A percentile compares a stretch with the other conserved stretches of the same genome.
These are phyloP conservation scores for Ammodytes marinus DNA, from an alignment of 2,113 vertebrate genomes.

Conservation along the genomic window DNA sequence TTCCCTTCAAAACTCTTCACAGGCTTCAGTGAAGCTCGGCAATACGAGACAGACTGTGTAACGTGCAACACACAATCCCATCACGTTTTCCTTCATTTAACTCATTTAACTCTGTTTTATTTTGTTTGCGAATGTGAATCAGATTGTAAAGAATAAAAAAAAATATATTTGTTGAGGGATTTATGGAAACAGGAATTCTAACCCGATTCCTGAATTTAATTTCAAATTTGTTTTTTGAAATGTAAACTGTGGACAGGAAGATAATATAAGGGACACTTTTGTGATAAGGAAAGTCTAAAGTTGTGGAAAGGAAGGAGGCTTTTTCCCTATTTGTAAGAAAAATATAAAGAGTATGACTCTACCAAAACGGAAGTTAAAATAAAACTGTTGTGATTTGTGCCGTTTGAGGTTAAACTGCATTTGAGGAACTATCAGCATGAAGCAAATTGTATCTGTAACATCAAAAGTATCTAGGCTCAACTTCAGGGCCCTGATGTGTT, in stretches of 20 bases:
- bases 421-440: not conserved
- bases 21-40: conserved; percentile 12
- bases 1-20: conserved; percentile 34
- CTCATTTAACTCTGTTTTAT: conserved; percentile 5
- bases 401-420: not conserved
- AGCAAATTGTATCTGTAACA: not conserved
- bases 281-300: conserved; percentile 6
- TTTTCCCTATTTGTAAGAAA: conserved; percentile 61
- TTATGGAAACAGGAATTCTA: conserved; percentile 18
- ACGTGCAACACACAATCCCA: conserved; percentile 9
- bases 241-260: not conserved
- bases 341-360: conserved; percentile 7
- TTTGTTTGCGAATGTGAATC: conserved; percentile 37
- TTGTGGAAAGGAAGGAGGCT: not conserved
- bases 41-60: not conserved
- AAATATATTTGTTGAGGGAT: not conserved
- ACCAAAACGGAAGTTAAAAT: not conserved
- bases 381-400: not conserved
- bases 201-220: not conserved
- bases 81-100: conserved; percentile 33
- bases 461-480: not conserved
- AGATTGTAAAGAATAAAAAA: conserved; percentile 7
- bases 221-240: not conserved
- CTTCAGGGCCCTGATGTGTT: not conserved
- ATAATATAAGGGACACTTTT: not conserved